These are phyloP conservation scores for Hetaerina americana DNA, from an alignment of 1,140 invertebrate genomes.

Conservation along the genomic window DNA sequence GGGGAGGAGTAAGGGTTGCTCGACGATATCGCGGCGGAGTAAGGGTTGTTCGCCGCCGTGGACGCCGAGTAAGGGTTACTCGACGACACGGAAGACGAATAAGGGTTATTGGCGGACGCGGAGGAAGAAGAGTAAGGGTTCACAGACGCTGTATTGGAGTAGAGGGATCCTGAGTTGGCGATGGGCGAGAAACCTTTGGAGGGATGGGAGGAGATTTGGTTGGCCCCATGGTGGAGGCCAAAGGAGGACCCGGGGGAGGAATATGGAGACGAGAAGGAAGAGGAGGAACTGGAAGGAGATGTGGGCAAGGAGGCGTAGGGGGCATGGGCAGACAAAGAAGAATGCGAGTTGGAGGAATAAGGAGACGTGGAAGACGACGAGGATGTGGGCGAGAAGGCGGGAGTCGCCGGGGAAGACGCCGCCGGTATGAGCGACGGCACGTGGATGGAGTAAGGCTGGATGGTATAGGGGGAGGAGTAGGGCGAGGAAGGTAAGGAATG, in stretches of 20 bases:
- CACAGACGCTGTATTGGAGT: neutral
- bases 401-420: neutral
- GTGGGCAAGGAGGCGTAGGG: no score
- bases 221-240: no score
- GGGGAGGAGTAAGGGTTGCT: neutral
- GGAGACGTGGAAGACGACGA: slow-evolving; percentile 10
- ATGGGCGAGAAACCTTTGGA: no score
- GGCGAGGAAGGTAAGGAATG: neutral
- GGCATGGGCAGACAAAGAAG: no score
- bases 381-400: slow-evolving; percentile 17
- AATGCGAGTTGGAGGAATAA: slow-evolving; percentile 9
- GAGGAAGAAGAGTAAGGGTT: neutral
- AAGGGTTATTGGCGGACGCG: neutral
- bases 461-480: neutral
- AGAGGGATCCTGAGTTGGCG: no score
- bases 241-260: no score
- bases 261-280: no score
- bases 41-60: neutral
- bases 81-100: neutral
- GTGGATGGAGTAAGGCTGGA: neutral
- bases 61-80: neutral
- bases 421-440: neutral
- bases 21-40: neutral
- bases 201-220: no score
- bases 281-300: no score